phyloP scores from a whole-genome alignment of 2,797 vertebrate species.

The Cuniculus paca region DNA sequence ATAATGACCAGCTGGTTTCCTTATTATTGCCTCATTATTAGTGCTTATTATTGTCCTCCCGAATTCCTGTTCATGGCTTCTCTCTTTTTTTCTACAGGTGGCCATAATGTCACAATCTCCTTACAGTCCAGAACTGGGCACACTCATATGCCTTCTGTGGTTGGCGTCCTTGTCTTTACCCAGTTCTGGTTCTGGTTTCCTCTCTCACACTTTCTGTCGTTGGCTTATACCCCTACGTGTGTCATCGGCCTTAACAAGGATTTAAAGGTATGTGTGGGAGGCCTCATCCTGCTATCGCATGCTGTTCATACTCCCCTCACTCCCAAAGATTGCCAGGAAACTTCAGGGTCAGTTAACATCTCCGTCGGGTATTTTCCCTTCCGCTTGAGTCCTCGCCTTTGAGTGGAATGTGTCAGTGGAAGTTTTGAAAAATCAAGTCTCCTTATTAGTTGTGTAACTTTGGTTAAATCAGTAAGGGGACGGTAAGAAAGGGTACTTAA shows the following conservation, averaged over 20 bases:
- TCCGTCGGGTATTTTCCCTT: conserved; percentile 18
- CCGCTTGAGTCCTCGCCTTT: not conserved
- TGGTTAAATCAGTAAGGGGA: conserved; percentile 15
- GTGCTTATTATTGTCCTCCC: not conserved
- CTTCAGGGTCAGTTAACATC: conserved; percentile 33
- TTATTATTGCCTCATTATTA: too few relatives aligned
- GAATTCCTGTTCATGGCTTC: conserved; percentile 1
- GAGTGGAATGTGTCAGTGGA: conserved; percentile 11
- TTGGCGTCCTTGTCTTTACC: conserved; percentile 98
- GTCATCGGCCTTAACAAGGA: conserved; percentile 99
- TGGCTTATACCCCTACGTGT: conserved; percentile 98
- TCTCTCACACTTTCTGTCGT: conserved; percentile 96
- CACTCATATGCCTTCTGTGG: conserved; percentile 99
- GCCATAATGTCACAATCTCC: conserved; percentile 98
- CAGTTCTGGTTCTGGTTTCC: conserved; percentile 99
- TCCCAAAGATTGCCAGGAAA: not conserved
- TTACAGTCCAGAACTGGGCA: conserved; percentile 99
- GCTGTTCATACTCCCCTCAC: not conserved
- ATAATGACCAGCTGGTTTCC: conserved; percentile 32
- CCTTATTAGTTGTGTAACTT: not conserved
- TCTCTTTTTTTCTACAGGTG: conserved; percentile 89
- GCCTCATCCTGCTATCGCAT: not conserved
- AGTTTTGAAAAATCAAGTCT: conserved; percentile 11
- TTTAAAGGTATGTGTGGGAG: conserved; percentile 93
- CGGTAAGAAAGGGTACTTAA: not conserved